These are phyloP conservation scores for Ploceus nigricollis DNA, from an alignment of 2,113 vertebrate genomes.

Conservation along the genomic window DNA sequence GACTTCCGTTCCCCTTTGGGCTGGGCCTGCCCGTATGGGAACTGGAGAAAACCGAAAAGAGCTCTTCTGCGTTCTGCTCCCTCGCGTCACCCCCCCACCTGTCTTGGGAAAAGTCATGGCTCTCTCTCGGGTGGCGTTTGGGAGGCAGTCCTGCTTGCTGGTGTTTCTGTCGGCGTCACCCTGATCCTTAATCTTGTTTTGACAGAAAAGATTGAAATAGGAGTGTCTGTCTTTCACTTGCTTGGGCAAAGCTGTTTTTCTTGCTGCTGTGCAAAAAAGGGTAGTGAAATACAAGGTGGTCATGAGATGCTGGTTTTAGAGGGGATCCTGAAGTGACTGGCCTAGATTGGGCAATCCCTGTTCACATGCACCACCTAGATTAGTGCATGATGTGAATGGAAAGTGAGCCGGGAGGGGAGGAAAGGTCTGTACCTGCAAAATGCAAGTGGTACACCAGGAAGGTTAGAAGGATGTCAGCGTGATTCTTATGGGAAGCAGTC, in stretches of 20 bases:
- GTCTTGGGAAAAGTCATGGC: background rate
- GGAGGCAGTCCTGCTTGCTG: background rate
- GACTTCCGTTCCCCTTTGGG: background rate
- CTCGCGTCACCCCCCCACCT: accelerated
- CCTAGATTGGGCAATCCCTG: background rate
- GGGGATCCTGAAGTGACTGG: background rate
- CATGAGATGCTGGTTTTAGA: background rate
- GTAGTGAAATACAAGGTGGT: background rate
- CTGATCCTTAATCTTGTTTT: background rate
- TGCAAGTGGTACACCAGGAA: background rate
- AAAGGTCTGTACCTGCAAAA: background rate
- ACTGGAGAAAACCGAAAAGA: background rate
- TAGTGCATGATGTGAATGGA: background rate
- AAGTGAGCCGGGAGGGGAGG: background rate
- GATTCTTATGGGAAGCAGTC: background rate
- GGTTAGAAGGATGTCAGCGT: background rate
- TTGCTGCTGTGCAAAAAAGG: background rate
- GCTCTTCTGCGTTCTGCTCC: background rate
- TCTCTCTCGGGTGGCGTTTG: background rate
- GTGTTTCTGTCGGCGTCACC: background rate
- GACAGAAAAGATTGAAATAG: background rate
- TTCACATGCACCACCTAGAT: background rate
- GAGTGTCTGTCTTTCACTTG: background rate
- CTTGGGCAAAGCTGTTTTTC: background rate
- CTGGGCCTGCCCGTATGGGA: background rate